Evolutionary conservation across 1,140 invertebrate species (phyloP).

Genomic region (Mesaphorura yosii): DNA sequence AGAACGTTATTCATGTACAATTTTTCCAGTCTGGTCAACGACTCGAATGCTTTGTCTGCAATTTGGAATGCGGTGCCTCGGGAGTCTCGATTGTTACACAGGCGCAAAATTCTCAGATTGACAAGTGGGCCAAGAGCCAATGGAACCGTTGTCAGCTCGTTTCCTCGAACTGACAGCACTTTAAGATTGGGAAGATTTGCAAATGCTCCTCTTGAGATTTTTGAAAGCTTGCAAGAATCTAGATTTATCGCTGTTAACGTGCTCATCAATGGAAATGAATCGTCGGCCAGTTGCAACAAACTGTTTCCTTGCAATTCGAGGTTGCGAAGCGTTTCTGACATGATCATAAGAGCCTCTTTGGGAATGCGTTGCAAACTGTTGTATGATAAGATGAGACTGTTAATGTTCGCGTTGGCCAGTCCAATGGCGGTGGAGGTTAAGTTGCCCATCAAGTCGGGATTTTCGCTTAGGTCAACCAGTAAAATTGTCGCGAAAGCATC

Average conservation of each 20-base stretch:
- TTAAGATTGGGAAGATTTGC: no score
- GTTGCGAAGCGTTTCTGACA: neutral
- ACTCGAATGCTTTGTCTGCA: no score
- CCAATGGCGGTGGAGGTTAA: neutral
- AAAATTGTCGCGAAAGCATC: neutral
- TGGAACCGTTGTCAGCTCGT: no score
- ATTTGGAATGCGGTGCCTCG: no score
- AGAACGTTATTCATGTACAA: no score
- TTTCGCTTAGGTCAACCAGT: conserved; percentile 17
- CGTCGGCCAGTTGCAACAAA: conserved; percentile 17
- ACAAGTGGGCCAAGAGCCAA: no score
- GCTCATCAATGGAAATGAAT: neutral
- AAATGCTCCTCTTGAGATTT: no score
- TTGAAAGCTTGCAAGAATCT: neutral
- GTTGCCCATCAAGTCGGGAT: conserved; percentile 9
- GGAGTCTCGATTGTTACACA: conserved; percentile 4
- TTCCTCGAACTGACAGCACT: no score
- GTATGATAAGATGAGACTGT: neutral
- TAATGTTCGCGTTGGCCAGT: neutral
- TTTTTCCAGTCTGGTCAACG: no score
- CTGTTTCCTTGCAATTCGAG: conserved; percentile 15
- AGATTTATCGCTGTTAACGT: neutral
- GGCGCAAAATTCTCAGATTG: neutral
- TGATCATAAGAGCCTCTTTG: neutral
- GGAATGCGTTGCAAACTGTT: conserved; percentile 11